Evolutionary conservation across 2,888 invertebrate species (phyloP).

Genomic region (Xestia c-nigrum): DNA sequence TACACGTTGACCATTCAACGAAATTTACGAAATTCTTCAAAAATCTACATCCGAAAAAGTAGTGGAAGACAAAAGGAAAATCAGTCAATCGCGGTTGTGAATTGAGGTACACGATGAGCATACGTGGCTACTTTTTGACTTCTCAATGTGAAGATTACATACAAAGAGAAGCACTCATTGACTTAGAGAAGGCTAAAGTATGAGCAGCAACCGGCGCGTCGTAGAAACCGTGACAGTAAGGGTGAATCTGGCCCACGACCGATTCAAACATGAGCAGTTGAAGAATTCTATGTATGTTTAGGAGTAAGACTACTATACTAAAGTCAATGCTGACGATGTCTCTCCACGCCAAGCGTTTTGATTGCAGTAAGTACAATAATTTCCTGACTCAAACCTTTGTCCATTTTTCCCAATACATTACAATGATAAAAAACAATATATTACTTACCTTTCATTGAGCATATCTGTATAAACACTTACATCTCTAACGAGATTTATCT

Average conservation of each 20-base stretch:
- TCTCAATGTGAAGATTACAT: neutral
- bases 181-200: neutral
- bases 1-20: neutral
- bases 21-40: too few species aligned
- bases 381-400: too few species aligned
- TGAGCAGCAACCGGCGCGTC: neutral
- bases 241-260: neutral
- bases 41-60: neutral
- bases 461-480: constrained; percentile 63
- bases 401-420: neutral
- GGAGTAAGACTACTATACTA: neutral
- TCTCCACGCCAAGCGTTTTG: neutral
- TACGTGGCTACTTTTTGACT: constrained; percentile 62
- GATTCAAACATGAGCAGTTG: neutral
- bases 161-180: neutral
- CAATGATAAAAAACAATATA: neutral
- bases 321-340: neutral
- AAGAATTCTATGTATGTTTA: neutral
- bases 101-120: constrained; percentile 76
- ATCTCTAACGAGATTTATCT: constrained; percentile 77
- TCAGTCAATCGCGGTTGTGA: constrained; percentile 85
- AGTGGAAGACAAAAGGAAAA: constrained; percentile 74
- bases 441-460: constrained; percentile 6
- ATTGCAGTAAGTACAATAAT: neutral
- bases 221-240: too few species aligned